Evolutionary conservation across 2,888 invertebrate genomes (phyloP), one percentile per base, ranked within the genome.

Genomic region (Pyrochroa serraticornis): DNA sequence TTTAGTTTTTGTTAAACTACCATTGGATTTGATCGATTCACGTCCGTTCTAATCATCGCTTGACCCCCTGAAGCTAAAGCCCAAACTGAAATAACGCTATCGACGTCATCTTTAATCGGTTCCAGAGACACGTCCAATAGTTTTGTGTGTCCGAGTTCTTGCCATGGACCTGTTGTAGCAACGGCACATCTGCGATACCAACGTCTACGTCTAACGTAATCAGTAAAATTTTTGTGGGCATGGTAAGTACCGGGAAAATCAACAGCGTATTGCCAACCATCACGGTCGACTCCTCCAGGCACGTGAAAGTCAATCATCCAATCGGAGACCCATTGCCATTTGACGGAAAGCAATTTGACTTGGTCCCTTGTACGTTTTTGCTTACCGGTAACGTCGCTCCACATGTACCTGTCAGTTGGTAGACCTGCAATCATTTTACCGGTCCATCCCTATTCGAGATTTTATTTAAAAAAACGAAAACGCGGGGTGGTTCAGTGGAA

Each of bases 261-360:
- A 1, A 92, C 89, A 0, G 95, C 95, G 78, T 95, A 96, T 75
- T 96, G 96, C 96, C 96, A 96, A 1, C 96, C 96, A 65, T 95
- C 93, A 56, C 86, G 85, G 77, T 96, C 95, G 0, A 92, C 93
- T 1, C 95, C 95, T 1, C 93, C 94, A 0, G 92, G 90, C 6
- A 92, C 90, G 73, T 91, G 90, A 75, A 91, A 95, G 79, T 96
- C 96, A n/a, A 95, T 85, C 77, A 90, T 85, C 96, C 96, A 96
- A 75, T 95, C 95, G 0, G 92, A 90, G 60, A 89, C 83, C 95
- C 95, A 96, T 72, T 92, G 91, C 91, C 95, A 95, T 73, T 92
- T 91, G 67, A 88, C 87, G 35, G 92, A 93, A 0, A 94, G 83
- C 14, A 95, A 81, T 77, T 93, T 92, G 0, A 92, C 92, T 68